phyloP scores from a whole-genome alignment of 2,888 invertebrate species.

The Orchestes rusci region DNA sequence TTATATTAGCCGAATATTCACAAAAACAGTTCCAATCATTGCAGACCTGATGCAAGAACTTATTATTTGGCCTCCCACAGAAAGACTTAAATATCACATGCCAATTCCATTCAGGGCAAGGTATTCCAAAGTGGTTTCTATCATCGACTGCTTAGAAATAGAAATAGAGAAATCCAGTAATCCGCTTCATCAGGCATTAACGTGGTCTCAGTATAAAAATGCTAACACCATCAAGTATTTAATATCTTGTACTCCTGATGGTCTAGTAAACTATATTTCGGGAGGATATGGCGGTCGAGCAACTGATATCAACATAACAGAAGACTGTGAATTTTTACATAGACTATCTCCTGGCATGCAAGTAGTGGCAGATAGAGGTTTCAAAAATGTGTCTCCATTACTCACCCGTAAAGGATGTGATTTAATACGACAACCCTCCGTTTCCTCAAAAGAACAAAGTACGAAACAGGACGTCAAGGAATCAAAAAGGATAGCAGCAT shows the following conservation, averaged over 20 bases:
- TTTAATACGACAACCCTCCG: not conserved
- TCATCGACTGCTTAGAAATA: slow-evolving; percentile 8
- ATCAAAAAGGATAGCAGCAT: not conserved
- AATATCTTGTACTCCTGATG: slow-evolving; percentile 8
- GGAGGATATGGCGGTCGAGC: slow-evolving; percentile 3
- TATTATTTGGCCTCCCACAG: not conserved
- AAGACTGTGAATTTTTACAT: slow-evolving; percentile 4
- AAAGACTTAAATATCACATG: not conserved
- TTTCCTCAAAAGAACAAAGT: not conserved
- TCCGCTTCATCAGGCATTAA: slow-evolving; percentile 5
- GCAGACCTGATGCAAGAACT: not conserved
- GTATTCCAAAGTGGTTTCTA: slow-evolving; percentile 5
- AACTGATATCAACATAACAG: not conserved
- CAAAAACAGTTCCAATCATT: not conserved
- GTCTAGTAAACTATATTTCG: slow-evolving; percentile 10
- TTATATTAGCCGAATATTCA: not conserved
- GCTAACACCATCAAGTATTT: slow-evolving; percentile 3
- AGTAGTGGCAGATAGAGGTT: slow-evolving; percentile 3
- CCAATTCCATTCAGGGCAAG: not conserved
- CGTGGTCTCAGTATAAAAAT: slow-evolving; percentile 12
- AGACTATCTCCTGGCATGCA: not conserved
- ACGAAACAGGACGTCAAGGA: not conserved
- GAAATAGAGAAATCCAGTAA: slow-evolving; percentile 8
- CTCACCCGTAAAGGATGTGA: too few relatives aligned
- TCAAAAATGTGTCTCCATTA: slow-evolving; percentile 1